Percentiles rank a stretch among this genome's conserved stretches.
Evolutionary conservation across 1,140 invertebrate species (phyloP).

Genomic region (Lasioglossum albipes): DNA sequence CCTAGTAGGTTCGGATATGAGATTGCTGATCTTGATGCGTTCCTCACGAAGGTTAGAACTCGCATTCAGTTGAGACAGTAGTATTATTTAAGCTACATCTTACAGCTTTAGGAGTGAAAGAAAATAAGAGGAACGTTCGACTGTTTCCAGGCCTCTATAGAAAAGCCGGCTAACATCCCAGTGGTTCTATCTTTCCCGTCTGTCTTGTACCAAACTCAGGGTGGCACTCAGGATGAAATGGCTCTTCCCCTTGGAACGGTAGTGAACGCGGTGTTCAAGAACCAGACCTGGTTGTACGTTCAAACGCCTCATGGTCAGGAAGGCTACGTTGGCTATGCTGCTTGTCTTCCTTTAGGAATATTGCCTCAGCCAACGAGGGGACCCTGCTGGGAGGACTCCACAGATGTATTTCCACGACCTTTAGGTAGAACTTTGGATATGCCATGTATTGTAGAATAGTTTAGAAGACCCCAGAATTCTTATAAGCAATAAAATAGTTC

Average conservation of each 20-base stretch:
- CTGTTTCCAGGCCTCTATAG: constrained; percentile 83
- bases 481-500: neutral
- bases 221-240: constrained; percentile 85
- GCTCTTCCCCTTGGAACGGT: constrained; percentile 89
- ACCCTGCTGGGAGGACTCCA: constrained; percentile 89
- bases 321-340: constrained; percentile 87
- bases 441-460: neutral
- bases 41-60: constrained; percentile 84
- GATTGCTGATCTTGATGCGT: constrained; percentile 87
- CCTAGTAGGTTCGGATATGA: constrained; percentile 84
- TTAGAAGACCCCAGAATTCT: neutral
- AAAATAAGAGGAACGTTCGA: neutral
- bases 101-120: neutral
- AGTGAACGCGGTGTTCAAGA: constrained; percentile 91
- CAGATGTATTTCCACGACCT: constrained; percentile 88
- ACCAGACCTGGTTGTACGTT: constrained; percentile 90
- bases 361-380: constrained; percentile 81
- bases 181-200: constrained; percentile 88
- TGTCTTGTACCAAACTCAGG: constrained; percentile 87
- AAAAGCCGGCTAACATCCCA: constrained; percentile 89
- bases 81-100: neutral
- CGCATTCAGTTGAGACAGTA: neutral
- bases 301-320: constrained; percentile 90
- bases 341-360: constrained; percentile 88
- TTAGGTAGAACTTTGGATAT: constrained; percentile 59